Base-by-base conservation (phyloP, 2,113 vertebrate genomes). In the Phylloscopus whistleri region DNA sequence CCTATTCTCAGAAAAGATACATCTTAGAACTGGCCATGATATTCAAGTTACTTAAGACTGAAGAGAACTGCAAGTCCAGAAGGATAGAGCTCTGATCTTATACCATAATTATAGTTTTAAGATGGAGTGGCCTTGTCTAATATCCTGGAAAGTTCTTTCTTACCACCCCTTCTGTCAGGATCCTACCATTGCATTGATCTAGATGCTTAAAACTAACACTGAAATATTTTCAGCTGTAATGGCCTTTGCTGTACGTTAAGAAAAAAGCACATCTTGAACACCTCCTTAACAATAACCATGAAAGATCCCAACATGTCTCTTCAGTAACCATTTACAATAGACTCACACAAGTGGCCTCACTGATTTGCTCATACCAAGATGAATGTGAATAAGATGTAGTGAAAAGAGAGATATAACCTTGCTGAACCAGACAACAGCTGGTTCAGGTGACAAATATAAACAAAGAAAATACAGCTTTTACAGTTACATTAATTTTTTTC, bases 391-490 rank as follows among this genome's bases (percentile, higher is more conserved):
- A 33, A 78, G 64, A 63, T 58, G 16, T 7, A 63, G 33, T 30
- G 51, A 89, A 94, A 90, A 90, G 28, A 60, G 44, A 79, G 63
- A 64, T 69, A 68, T 48, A 87, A 69, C 41, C 70, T 85, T 79
- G 30, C 49, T 69, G 74, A 91, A 87, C 49, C 11, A 83, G 74
- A 60, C 22, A 90, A 88, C 43, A 83, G 43, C 43, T 83, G 68
- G 53, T 69, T 87, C 27, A 83, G 84, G 51, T 70, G 59, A 80
- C 53, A 93, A 85, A 85, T 55, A 84, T 55, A 87, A 89, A 74
- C 64, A 90, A 84, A 87, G 69, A 89, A 91, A 95, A 85, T 46
- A 51, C 30, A 89, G 21, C 19, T 84, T 93, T 95, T 89, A 72
- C 10, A 28, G 51, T 80, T 88, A 46, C 23, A 55, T 56, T 33